Evolutionary conservation across 2,797 vertebrate genomes (phyloP).

Genomic region (Adrianichthys oophorus): DNA sequence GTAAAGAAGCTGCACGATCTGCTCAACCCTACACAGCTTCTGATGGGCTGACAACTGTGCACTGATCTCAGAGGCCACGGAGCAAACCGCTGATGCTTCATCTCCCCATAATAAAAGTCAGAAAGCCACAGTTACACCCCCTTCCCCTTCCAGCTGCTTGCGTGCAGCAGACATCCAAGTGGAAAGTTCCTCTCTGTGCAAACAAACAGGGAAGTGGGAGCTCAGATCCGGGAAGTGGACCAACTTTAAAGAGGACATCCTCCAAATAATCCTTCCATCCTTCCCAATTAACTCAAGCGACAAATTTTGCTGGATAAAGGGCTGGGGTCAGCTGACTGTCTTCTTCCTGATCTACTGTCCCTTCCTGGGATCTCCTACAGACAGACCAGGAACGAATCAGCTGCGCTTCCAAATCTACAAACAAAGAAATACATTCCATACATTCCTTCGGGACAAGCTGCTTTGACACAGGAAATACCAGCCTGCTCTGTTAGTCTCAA

Average conservation of each 20-base stretch:
- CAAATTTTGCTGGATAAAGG: background rate
- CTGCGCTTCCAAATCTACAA: constrained; percentile 53
- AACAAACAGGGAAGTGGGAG: constrained; percentile 53
- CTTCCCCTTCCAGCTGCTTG: constrained; percentile 50
- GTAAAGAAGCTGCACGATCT: constrained; percentile 26
- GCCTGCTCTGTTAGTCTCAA: constrained; percentile 42
- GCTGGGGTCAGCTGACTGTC: constrained; percentile 11
- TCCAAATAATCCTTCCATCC: constrained; percentile 53
- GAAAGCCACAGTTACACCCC: constrained; percentile 63
- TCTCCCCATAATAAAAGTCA: constrained; percentile 28
- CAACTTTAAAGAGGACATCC: constrained; percentile 33
- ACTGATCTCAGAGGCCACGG: constrained; percentile 25
- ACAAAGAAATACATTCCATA: constrained; percentile 74
- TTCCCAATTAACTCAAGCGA: constrained; percentile 31
- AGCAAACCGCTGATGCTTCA: constrained; percentile 39
- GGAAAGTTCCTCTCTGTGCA: constrained; percentile 50
- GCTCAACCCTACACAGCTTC: constrained; percentile 35
- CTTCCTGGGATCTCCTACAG: constrained; percentile 38
- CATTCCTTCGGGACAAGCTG: constrained; percentile 75
- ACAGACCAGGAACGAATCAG: constrained; percentile 49
- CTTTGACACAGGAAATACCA: constrained; percentile 77
- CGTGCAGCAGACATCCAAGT: constrained; percentile 42
- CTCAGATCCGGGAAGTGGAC: too few species aligned
- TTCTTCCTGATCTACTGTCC: constrained; percentile 42
- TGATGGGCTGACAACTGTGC: constrained; percentile 46